phyloP scores from a whole-genome alignment of 2,888 invertebrate species.

The Liodrosophila aerea region DNA sequence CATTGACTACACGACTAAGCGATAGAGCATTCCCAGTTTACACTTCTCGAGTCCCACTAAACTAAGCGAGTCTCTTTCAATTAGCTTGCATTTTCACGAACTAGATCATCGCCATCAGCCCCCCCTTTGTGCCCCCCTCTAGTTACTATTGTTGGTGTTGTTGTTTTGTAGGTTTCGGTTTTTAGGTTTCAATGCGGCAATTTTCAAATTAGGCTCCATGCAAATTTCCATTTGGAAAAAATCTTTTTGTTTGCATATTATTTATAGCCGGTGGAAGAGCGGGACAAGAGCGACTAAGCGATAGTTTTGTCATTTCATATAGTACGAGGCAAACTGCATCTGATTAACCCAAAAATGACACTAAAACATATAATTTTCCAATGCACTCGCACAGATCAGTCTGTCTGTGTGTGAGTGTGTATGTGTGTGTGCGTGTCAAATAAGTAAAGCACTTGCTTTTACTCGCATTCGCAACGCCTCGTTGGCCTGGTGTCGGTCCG shows the following conservation, averaged over 20 bases:
- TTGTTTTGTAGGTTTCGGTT: slow-evolving; percentile 46
- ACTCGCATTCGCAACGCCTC: slow-evolving; percentile 15
- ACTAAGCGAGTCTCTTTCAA: slow-evolving; percentile 65
- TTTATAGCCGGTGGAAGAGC: slow-evolving; percentile 33
- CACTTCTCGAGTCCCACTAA: slow-evolving; percentile 16
- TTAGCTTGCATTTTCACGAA: slow-evolving; percentile 64
- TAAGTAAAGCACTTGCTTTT: slow-evolving; percentile 31
- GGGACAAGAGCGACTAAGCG: not conserved
- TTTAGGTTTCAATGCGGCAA: slow-evolving; percentile 62
- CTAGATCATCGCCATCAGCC: slow-evolving; percentile 51
- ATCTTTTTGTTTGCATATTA: slow-evolving; percentile 56
- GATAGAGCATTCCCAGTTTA: slow-evolving; percentile 15
- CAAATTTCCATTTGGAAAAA: slow-evolving; percentile 52
- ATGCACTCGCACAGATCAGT: too few relatives aligned
- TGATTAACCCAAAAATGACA: slow-evolving; percentile 69
- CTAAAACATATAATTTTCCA: slow-evolving; percentile 26
- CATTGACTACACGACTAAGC: slow-evolving; percentile 51
- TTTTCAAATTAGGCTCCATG: slow-evolving; percentile 79
- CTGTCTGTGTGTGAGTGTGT: slow-evolving; percentile 1
- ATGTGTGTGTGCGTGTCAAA: not conserved
- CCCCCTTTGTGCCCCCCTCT: not conserved
- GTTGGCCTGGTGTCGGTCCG: slow-evolving; percentile 8
- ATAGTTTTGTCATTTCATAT: slow-evolving; percentile 20
- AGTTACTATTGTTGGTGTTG: slow-evolving; percentile 14
- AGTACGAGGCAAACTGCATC: slow-evolving; percentile 27